These are phyloP conservation scores for Petroica traversi DNA, from an alignment of 2,113 vertebrate species.

Conservation along the genomic window DNA sequence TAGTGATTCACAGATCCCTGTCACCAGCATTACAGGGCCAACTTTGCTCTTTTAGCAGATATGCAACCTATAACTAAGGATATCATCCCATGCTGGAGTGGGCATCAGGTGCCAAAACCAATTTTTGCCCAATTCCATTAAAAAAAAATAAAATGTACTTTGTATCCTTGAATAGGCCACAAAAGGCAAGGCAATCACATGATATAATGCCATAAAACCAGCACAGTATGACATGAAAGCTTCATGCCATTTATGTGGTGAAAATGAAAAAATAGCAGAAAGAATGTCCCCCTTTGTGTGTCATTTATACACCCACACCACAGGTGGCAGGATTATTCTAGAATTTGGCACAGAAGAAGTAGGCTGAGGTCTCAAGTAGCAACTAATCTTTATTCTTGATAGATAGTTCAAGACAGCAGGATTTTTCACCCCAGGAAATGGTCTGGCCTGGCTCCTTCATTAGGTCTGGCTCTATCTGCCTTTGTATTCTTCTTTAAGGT, in stretches of 20 bases:
- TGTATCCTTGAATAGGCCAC: not conserved
- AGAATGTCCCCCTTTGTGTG: not conserved
- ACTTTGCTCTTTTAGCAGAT: not conserved
- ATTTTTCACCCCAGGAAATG: conserved; percentile 14
- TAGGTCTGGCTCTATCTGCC: not conserved
- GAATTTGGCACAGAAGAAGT: conserved; percentile 45
- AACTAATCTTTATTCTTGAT: conserved; percentile 59
- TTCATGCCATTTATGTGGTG: not conserved
- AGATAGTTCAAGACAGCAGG: conserved; percentile 1
- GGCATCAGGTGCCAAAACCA: not conserved
- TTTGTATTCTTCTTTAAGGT: not conserved
- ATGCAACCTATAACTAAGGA: not conserved
- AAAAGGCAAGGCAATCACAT: not conserved
- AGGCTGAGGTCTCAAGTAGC: conserved; percentile 44
- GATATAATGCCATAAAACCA: not conserved
- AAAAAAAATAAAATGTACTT: not conserved
- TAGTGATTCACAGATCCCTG: not conserved
- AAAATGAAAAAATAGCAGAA: conserved; percentile 20
- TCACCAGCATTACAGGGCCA: not conserved
- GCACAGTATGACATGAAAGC: not conserved
- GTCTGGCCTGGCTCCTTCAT: not conserved
- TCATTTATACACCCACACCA: not conserved
- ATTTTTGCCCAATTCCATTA: not conserved
- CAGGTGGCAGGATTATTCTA: conserved; percentile 22
- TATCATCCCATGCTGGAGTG: not conserved